These are phyloP conservation scores for Eurystomus gularis DNA, from an alignment of 2,113 vertebrate species.

Conservation along the genomic window DNA sequence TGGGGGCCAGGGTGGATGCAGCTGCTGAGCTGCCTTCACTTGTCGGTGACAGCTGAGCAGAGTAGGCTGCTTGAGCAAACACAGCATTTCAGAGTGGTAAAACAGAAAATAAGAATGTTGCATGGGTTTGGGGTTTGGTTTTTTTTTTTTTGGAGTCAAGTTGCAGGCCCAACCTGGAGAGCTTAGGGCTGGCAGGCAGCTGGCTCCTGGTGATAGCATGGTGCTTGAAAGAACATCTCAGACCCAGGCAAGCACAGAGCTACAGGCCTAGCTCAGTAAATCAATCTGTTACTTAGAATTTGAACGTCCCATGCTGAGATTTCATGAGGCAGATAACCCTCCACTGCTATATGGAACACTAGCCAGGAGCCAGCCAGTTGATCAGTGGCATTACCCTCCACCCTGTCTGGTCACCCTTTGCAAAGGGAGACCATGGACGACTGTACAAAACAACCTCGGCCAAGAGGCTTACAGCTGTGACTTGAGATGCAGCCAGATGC, in stretches of 20 bases:
- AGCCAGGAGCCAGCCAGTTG: background rate
- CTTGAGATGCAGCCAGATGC: background rate
- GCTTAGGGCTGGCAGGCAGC: background rate
- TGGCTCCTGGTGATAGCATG: background rate
- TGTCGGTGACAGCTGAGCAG: rapidly evolving
- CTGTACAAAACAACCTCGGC: background rate
- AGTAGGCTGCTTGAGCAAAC: background rate
- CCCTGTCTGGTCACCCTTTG: background rate
- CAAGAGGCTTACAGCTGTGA: background rate
- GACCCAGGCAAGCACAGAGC: background rate
- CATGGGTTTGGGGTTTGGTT: background rate
- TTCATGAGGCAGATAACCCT: background rate
- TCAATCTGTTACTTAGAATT: background rate
- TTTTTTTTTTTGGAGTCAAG: background rate
- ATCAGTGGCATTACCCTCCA: background rate
- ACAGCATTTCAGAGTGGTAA: background rate
- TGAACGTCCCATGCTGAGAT: background rate
- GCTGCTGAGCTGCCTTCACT: background rate
- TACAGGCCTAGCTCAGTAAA: background rate
- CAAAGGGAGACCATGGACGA: background rate
- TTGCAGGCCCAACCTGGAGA: background rate
- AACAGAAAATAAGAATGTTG: background rate
- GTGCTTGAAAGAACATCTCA: background rate
- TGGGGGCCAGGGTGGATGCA: rapidly evolving
- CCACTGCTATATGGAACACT: background rate